phyloP scores from a whole-genome alignment of 53 echinoderm and acorn worm species.

The Henricia sp. region DNA sequence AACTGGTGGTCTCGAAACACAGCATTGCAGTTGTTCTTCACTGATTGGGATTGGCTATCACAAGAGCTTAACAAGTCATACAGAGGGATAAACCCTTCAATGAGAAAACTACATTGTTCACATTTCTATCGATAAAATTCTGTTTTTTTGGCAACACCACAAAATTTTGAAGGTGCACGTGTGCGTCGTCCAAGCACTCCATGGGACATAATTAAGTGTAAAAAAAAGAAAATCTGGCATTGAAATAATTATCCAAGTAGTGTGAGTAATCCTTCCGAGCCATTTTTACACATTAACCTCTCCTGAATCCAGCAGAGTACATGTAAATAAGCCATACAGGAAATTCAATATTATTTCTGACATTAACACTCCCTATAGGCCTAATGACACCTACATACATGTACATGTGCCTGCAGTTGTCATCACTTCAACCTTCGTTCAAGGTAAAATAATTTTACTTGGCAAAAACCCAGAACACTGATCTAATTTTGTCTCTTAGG shows the following conservation, averaged over 20 bases:
- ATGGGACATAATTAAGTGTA: too few relatives aligned
- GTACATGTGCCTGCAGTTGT: not conserved
- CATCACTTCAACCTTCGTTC: conserved; percentile 9
- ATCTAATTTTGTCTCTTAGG: not conserved
- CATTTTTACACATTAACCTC: conserved; percentile 1
- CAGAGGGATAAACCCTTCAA: too few relatives aligned
- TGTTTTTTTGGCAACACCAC: too few relatives aligned
- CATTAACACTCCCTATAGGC: not conserved
- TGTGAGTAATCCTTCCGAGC: not conserved
- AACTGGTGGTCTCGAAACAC: too few relatives aligned
- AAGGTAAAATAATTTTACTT: not conserved
- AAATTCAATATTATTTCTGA: conserved; percentile 38
- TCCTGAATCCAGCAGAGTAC: not conserved
- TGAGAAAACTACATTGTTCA: too few relatives aligned
- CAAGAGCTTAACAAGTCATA: too few relatives aligned
- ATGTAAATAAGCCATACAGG: conserved; percentile 7
- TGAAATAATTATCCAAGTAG: not conserved
- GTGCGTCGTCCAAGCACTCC: not conserved
- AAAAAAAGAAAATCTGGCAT: too few relatives aligned
- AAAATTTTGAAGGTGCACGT: too few relatives aligned
- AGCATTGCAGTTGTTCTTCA: too few relatives aligned
- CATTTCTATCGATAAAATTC: too few relatives aligned
- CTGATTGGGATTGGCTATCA: too few relatives aligned
- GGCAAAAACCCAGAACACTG: not conserved
- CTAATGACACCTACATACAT: not conserved